Conservation (phyloP, 2,113 vertebrate species). For the Peromyscus maniculatus region DNA sequence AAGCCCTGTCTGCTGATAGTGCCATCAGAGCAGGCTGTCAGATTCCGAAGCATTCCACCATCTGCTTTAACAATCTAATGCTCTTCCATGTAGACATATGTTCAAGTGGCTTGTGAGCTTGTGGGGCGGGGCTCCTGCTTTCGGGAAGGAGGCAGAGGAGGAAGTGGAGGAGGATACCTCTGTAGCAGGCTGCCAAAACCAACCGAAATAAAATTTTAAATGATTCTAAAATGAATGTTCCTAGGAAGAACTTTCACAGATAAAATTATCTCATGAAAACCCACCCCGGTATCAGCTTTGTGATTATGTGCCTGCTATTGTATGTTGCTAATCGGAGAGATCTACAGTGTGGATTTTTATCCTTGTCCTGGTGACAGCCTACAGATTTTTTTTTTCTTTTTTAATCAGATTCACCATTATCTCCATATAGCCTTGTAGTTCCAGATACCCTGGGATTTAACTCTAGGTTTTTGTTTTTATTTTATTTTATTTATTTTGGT, state of each 20-base stretch:
- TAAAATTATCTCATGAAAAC: neutral
- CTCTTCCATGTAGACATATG: constrained; percentile 66
- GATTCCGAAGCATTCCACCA: constrained; percentile 72
- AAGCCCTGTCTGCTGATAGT: constrained; percentile 50
- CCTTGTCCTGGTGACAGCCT: neutral
- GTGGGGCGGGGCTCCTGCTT: neutral
- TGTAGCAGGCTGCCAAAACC: neutral
- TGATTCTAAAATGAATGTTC: neutral
- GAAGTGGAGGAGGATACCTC: neutral
- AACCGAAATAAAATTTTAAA: neutral
- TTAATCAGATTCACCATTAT: neutral
- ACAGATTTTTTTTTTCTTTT: neutral
- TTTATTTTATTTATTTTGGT: neutral
- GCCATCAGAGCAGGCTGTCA: constrained; percentile 55
- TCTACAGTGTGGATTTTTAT: neutral
- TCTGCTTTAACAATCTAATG: constrained; percentile 77
- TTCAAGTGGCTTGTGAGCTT: neutral
- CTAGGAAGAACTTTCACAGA: neutral
- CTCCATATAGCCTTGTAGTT: neutral
- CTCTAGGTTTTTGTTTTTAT: neutral
- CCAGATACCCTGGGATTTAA: neutral
- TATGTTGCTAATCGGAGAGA: neutral
- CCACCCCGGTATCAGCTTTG: rapidly evolving
- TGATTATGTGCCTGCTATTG: neutral
- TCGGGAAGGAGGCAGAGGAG: neutral